Evolutionary conservation across 2,888 invertebrate genomes (phyloP).

Genomic region (Acanthopleura granulata): DNA sequence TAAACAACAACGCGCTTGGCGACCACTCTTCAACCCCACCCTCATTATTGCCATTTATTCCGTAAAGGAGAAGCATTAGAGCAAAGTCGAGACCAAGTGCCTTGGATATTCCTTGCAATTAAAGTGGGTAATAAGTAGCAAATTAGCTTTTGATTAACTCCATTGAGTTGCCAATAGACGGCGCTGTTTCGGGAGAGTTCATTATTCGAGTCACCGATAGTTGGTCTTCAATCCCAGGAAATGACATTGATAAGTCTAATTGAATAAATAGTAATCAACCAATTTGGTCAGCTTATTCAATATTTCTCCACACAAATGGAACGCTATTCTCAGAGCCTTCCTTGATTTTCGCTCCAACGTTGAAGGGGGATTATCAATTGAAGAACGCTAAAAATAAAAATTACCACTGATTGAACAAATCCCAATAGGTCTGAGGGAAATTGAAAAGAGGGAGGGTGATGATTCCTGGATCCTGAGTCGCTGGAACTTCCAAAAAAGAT

Average conservation of each 20-base stretch:
- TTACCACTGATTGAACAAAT: not conserved
- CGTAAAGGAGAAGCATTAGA: not conserved
- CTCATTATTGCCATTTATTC: slow-evolving; percentile 15
- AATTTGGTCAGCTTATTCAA: not conserved
- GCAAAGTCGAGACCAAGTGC: not conserved
- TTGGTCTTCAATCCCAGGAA: not conserved
- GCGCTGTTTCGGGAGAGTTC: not conserved
- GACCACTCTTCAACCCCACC: not conserved
- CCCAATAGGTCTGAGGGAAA: not conserved
- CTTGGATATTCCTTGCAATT: slow-evolving; percentile 11
- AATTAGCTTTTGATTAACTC: slow-evolving; percentile 13
- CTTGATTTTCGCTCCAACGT: not conserved
- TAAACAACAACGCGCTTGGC: too few species aligned
- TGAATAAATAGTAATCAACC: slow-evolving; percentile 11
- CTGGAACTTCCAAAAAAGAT: too few species aligned
- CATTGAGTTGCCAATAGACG: not conserved
- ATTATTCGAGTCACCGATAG: not conserved
- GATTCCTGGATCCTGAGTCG: too few species aligned
- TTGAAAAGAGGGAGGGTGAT: too few species aligned
- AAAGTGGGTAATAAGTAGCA: slow-evolving; percentile 16
- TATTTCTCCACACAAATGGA: not conserved
- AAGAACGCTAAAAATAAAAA: not conserved
- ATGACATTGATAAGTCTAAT: not conserved
- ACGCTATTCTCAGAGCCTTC: not conserved
- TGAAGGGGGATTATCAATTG: not conserved